Evolutionary conservation across 2,113 vertebrate species (phyloP).

Genomic region (Cavia aperea): DNA sequence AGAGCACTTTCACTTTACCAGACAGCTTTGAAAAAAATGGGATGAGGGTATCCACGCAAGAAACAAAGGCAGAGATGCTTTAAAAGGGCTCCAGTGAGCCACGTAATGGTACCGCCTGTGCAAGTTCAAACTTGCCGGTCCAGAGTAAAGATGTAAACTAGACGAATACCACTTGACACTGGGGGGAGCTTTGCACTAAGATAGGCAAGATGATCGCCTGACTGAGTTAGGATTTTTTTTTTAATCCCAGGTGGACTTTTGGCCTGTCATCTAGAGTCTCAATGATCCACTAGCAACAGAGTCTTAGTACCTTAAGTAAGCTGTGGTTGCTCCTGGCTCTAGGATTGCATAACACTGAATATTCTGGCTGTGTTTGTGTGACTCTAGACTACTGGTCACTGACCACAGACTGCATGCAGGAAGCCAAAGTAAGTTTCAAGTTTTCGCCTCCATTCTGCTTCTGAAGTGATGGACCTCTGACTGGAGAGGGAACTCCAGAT

Average conservation of each 20-base stretch:
- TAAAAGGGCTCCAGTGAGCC: not conserved
- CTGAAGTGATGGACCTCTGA: not conserved
- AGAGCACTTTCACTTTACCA: not conserved
- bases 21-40: not conserved
- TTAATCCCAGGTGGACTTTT: too few relatives aligned
- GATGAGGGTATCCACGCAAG: not conserved
- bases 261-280: not conserved
- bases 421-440: not conserved
- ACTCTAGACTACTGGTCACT: not conserved
- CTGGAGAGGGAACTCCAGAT: not conserved
- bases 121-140: not conserved
- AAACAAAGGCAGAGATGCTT: not conserved
- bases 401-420: too few relatives aligned
- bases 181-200: not conserved
- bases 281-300: not conserved
- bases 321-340: not conserved
- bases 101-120: not conserved
- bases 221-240: not conserved
- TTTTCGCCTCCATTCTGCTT: fast-evolving
- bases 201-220: not conserved
- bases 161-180: not conserved
- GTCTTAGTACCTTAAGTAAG: not conserved
- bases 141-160: not conserved
- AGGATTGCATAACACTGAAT: not conserved
- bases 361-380: too few relatives aligned